Base-by-base conservation (phyloP, 2,888 invertebrate genomes). In the Anticlea derivata region DNA sequence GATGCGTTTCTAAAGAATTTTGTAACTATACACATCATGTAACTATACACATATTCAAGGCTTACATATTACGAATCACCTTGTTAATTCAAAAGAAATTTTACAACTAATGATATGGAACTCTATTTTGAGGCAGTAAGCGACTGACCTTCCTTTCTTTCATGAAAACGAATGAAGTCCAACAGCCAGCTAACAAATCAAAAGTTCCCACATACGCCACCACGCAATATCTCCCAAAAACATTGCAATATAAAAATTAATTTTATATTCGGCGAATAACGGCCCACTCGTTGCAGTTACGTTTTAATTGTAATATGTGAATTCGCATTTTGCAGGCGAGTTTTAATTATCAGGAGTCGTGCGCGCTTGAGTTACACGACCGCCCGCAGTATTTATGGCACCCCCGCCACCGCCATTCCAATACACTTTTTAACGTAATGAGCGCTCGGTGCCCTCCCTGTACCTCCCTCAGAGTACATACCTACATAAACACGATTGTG, bases 391-490 rank as follows among this genome's bases (percentile, higher is more conserved):
- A 92, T 91, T 91, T 91, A 91, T 91, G 84, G 80, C 82, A 68
- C 75, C 80, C 75, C 75, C 79, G 37, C 44, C 34, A 55, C 75
- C 76, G 72, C 83, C 83, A 78, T 86, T 83, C 85, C 88, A 83
- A 90, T 90, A 90, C 80, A 88, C 86, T 90, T 90, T 90, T 89
- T 88, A 88, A 87, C 86, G 86, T 89, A 89, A 90, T 89, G 90
- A 89, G 86, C 73, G 77, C 73, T 74, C 73, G 77, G 75, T 78
- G 75, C 49, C 51, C 45, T 34, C 46, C 33, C 35, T 12, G 30
- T 33, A 38, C 47, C 39, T 23, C 31, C 30, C 41, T 8, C 11
- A 44, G 31, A 17, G 17, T 17, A 39, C 41, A 38, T 46, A 65
- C 63, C 65, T 59, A 55, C 58, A 55, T 37, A 52, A 50, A 49